Evolutionary conservation across 2,888 invertebrate genomes (phyloP).

Genomic region (Idaea dimidiata): DNA sequence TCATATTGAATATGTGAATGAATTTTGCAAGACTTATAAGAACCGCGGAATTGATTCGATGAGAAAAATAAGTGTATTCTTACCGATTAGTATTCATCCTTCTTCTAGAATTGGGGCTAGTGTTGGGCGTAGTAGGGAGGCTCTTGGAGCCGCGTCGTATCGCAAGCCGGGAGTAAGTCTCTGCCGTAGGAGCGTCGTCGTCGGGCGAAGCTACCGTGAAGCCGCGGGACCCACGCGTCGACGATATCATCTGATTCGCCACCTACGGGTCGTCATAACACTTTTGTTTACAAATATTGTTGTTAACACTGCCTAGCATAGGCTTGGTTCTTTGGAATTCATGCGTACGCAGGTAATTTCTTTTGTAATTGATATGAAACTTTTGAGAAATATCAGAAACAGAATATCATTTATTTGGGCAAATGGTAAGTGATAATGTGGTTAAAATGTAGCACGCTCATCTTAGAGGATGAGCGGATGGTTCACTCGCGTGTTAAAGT

Average conservation of each 20-base stretch:
- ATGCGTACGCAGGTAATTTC: too few species aligned
- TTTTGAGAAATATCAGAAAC: too few species aligned
- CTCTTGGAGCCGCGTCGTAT: constrained; percentile 85
- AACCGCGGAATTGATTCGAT: background rate
- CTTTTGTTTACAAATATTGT: background rate
- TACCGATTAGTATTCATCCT: constrained; percentile 83
- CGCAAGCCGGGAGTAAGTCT: constrained; percentile 49
- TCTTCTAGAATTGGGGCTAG: constrained; percentile 81
- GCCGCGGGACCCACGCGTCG: constrained; percentile 63
- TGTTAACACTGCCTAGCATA: background rate
- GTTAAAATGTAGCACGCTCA: too few species aligned
- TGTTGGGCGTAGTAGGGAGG: constrained; percentile 84
- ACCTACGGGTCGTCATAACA: constrained; percentile 45
- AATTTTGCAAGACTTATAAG: too few species aligned
- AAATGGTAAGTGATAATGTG: too few species aligned
- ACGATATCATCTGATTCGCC: constrained; percentile 81
- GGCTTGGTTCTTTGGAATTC: background rate
- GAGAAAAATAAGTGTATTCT: constrained; percentile 10
- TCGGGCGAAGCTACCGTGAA: constrained; percentile 66
- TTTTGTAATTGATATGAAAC: too few species aligned
- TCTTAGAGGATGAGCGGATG: too few species aligned
- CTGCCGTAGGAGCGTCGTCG: constrained; percentile 46
- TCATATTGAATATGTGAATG: too few species aligned
- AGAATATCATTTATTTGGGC: too few species aligned
- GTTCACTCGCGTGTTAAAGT: too few species aligned